Base-by-base conservation (phyloP, 1,140 invertebrate genomes). In the Monochamus saltuarius region DNA sequence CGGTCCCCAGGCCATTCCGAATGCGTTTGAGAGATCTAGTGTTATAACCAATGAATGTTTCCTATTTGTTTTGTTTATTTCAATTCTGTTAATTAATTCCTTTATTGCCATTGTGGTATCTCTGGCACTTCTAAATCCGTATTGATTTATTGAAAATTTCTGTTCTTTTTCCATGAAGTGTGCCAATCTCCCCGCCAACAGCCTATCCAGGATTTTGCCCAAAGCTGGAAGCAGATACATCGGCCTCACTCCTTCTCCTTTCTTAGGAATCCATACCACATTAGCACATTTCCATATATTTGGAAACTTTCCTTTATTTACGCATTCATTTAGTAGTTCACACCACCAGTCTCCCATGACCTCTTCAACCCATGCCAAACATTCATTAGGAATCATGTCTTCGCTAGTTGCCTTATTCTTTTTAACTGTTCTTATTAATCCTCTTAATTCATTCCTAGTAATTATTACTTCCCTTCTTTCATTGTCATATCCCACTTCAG, bases 261-360 rank as follows among this genome's bases (percentile, higher is more conserved):
- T 34, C 35, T 50, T 50, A 1, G 47, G 47, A 13, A 50, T 1
- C 47, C 47, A 50, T 1, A 50, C 47, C 11, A 50, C 35, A n/a
- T 50, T 35, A 9, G 47, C 1, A 10, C n/a, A 10, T n/a, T 50
- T 50, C 2, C 47, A 37, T 11, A 11, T 7, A 1, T n/a, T 16
- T 8, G 47, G 29, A 50, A 50, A 50, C 6, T 1, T 7, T 36
- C 6, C 47, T n/a, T 1, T 13, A 7, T 29, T 6, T 13, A 13
- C 19, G 13, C n/a, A 50, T 2, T 4, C 39, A 16, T 42, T 42
- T 16, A n/a, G 11, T 10, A n/a, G 11, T 11, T 16, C 16, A 7
- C 8, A 13, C 39, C 16, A 42, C 39, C 39, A 42, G 7, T 42
- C n/a, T 7, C 39, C n/a, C 1, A 7, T 42, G 0, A 1, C 39